Conservation (phyloP, 2,888 invertebrate species). For the Lasius fuliginosus region DNA sequence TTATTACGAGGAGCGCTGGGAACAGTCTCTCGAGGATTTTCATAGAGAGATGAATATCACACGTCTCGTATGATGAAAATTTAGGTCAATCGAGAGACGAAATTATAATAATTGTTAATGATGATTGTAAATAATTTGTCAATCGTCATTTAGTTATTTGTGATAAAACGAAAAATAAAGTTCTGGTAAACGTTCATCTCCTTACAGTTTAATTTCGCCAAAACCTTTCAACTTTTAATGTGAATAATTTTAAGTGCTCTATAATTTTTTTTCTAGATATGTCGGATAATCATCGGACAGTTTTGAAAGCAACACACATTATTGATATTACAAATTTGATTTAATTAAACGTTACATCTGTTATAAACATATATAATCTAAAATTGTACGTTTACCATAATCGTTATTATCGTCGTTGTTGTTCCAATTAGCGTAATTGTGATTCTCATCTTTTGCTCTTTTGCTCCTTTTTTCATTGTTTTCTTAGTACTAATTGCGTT, state of each 20-base stretch:
- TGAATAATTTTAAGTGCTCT: background rate
- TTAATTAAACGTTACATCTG: slow-evolving; percentile 80
- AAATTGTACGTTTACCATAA: slow-evolving; percentile 64
- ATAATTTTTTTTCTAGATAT: background rate
- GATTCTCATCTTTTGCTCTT: slow-evolving; percentile 52
- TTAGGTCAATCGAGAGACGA: background rate
- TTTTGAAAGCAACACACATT: slow-evolving; percentile 83
- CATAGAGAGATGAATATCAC: slow-evolving; percentile 93
- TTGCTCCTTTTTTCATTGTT: slow-evolving; percentile 31
- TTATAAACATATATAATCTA: slow-evolving; percentile 81
- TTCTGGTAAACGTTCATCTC: background rate
- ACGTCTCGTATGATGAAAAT: slow-evolving; percentile 31
- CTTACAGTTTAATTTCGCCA: background rate
- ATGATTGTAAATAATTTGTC: background rate
- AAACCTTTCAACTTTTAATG: background rate
- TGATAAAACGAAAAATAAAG: slow-evolving; percentile 5
- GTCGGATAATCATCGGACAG: background rate
- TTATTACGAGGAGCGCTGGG: slow-evolving; percentile 98
- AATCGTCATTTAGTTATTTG: background rate
- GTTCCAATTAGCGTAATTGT: slow-evolving; percentile 59
- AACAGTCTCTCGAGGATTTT: slow-evolving; percentile 93
- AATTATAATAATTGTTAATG: slow-evolving; percentile 19
- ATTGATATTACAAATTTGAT: slow-evolving; percentile 84
- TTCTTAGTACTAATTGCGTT: slow-evolving; percentile 18
- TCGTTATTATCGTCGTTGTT: slow-evolving; percentile 57